Base-by-base conservation (phyloP, 1,140 invertebrate species). In the fruit fly (Drosophila melanogaster) region DNA sequence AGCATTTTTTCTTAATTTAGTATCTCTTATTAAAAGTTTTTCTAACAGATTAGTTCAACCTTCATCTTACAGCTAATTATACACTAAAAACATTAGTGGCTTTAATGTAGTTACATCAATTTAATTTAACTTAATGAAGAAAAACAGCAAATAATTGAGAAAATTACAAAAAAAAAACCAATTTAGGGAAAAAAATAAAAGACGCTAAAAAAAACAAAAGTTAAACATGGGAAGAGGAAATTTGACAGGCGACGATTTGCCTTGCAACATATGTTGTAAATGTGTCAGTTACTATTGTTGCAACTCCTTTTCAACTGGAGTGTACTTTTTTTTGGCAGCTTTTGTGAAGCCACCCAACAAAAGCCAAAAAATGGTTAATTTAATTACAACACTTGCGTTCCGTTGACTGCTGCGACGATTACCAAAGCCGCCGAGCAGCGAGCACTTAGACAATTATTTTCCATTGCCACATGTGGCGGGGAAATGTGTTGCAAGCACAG, bases 301-400 rank as follows among this genome's bases (percentile, higher is more conserved):
- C 71, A 78, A 78, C 81, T 80, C 50, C 56, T 77, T 44, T 53
- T 56, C 61, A 72, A 77, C 37, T 71, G 62, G 47, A 65, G 54
- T 71, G 50, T 73, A 37, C 55, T 54, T 73, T 81, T 73, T 81
- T 71, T 71, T 66, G 78, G 67, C 66, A 62, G 62, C 66, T 77
- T 81, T 81, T 78, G 78, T 81, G 64, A 66, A 70, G 72, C 58
- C 37, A 40, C 43, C 53, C 14, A 74, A 74, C 50, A 75, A 75
- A 60, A 78, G 60, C 80, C 71, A 57, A 84, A 86, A 87, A 87
- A 87, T 87, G 47, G 70, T 86, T 86, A 86, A 86, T 86, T 86
- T 87, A 87, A 86, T 86, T 86, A 86, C 83, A 86, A 86, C 83
- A 86, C 75, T 87, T 77, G 83, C 83, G 83, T 79, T 74, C 83